Conservation (phyloP, 2,888 invertebrate genomes). For the Himalopsyche kuldschensis region DNA sequence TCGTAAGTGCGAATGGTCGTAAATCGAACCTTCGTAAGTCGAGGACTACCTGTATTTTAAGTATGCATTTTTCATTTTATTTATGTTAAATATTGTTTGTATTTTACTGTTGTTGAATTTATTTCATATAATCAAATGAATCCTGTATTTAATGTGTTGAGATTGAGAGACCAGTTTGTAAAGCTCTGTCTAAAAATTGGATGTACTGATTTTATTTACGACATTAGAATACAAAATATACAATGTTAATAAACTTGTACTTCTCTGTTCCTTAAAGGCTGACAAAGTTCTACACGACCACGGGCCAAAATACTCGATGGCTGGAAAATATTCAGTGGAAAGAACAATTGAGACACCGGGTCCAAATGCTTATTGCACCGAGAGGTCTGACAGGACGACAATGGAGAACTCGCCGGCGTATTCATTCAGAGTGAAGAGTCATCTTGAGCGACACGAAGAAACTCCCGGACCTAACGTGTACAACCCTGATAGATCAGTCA, state of each 20-base stretch:
- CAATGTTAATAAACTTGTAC: no score
- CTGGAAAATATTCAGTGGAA: constrained; percentile 62
- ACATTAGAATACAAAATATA: no score
- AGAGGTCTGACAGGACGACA: constrained; percentile 63
- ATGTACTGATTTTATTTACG: no score
- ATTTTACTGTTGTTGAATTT: neutral
- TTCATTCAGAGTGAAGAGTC: constrained; percentile 55
- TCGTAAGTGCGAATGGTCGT: no score
- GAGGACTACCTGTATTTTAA: no score
- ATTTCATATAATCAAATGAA: neutral
- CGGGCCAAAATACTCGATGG: constrained; percentile 71
- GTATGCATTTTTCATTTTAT: no score
- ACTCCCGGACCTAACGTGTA: constrained; percentile 69
- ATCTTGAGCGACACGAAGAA: constrained; percentile 52
- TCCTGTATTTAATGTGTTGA: no score
- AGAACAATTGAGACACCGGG: constrained; percentile 66
- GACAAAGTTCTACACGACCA: constrained; percentile 55
- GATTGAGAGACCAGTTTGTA: no score
- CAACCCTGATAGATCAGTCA: constrained; percentile 52
- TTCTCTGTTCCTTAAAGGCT: constrained; percentile 47
- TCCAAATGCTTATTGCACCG: constrained; percentile 60
- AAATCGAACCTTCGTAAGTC: no score
- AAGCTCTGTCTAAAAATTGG: no score
- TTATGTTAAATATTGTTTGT: no score
- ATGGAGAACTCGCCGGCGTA: constrained; percentile 58